Conservation (phyloP, 2,888 invertebrate genomes). For the Chydorus sphaericus region DNA sequence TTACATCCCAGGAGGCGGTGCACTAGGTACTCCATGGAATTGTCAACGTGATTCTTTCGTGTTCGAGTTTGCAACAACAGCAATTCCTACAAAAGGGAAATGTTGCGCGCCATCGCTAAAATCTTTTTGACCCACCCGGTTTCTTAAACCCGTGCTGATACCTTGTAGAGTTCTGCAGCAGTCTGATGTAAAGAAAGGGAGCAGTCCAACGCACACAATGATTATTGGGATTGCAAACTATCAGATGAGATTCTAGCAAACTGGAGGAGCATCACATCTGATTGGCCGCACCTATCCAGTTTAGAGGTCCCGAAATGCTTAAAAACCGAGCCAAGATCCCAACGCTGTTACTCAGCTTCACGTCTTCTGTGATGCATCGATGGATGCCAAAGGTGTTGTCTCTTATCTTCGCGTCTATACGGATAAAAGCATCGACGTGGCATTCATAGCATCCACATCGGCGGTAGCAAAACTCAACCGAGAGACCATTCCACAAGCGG, state of each 20-base stretch:
- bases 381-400: not conserved
- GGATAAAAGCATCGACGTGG: not conserved
- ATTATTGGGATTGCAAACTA: not conserved
- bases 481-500: not conserved
- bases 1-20: not conserved
- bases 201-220: not conserved
- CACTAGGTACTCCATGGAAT: not conserved
- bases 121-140: not conserved
- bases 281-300: not conserved
- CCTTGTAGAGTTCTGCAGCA: not conserved
- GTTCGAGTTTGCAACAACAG: not conserved
- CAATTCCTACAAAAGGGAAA: not conserved
- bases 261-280: not conserved
- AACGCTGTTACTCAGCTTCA: not conserved
- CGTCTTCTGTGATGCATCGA: not conserved
- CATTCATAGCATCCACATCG: not conserved
- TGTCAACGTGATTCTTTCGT: not conserved
- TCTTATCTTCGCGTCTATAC: not conserved
- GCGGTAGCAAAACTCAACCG: not conserved
- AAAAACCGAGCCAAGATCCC: not conserved
- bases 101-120: not conserved
- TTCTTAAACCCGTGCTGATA: not conserved
- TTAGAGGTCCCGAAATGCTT: not conserved
- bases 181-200: not conserved
- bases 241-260: not conserved